Conservation (phyloP, 2,888 invertebrate species). For the Pachliopta kotzebuea region DNA sequence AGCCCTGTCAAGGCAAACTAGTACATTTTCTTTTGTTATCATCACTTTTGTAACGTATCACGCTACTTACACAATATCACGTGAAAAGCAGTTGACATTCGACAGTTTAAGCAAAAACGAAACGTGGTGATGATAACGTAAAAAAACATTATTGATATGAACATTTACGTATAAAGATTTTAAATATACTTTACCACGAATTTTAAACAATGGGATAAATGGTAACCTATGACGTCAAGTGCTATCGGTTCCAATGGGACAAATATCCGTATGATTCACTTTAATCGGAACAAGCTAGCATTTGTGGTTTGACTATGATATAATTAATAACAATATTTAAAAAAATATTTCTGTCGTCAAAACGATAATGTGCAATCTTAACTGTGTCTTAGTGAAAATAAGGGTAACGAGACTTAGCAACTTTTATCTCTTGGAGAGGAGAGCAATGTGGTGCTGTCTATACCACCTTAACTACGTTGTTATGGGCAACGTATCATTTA, state of each 20-base stretch:
- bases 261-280: background rate
- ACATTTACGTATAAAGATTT: slow-evolving; percentile 5
- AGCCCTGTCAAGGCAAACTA: slow-evolving; percentile 33
- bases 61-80: slow-evolving; percentile 35
- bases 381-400: no score
- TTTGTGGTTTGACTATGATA: no score
- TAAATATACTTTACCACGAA: background rate
- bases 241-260: background rate
- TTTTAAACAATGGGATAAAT: background rate
- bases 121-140: slow-evolving; percentile 10
- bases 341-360: no score
- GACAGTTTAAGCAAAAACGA: slow-evolving; percentile 30
- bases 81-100: slow-evolving; percentile 32
- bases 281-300: background rate
- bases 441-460: no score
- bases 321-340: background rate
- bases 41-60: slow-evolving; percentile 20
- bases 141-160: slow-evolving; percentile 8
- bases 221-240: background rate
- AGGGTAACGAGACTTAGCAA: no score
- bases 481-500: no score
- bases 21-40: slow-evolving; percentile 30
- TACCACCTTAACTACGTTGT: no score
- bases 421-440: no score
- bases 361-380: no score